Conservation (phyloP, 2,888 invertebrate genomes). For the Gonocerus acuteangulatus region DNA sequence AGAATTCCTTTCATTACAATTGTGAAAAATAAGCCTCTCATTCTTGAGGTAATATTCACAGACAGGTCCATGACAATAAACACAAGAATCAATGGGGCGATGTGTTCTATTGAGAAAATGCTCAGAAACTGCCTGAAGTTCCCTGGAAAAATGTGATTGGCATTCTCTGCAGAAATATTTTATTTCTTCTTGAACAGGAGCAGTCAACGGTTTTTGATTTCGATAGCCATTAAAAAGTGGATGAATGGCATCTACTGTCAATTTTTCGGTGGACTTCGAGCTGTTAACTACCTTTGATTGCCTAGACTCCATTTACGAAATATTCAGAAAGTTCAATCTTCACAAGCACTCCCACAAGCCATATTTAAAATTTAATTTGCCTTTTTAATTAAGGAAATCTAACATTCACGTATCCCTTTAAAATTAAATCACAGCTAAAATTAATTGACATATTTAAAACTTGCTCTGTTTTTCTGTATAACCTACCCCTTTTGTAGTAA, state of each 20-base stretch:
- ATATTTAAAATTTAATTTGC: no score
- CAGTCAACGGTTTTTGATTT: conserved; percentile 10
- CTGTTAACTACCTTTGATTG: background rate
- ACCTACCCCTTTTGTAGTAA: no score
- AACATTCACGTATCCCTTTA: no score
- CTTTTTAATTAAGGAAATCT: no score
- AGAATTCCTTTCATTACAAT: conserved; percentile 18
- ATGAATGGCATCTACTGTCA: conserved; percentile 31
- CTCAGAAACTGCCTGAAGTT: conserved; percentile 15
- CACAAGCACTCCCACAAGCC: no score
- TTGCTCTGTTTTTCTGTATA: no score
- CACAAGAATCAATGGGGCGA: conserved; percentile 31
- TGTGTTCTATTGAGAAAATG: conserved; percentile 31
- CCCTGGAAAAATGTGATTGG: conserved; percentile 26
- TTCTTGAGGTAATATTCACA: conserved; percentile 32
- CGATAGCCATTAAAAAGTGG: conserved; percentile 32
- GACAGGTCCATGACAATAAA: conserved; percentile 34
- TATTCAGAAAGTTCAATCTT: no score
- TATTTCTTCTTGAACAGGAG: conserved; percentile 25
- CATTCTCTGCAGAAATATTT: conserved; percentile 32
- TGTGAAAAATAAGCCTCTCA: conserved; percentile 28
- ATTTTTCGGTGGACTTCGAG: background rate
- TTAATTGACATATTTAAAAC: no score
- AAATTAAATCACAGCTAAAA: no score
- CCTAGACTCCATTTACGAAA: conserved; percentile 2